phyloP scores from a whole-genome alignment of 1,140 invertebrate species.

The Leptopilina boulardi region DNA sequence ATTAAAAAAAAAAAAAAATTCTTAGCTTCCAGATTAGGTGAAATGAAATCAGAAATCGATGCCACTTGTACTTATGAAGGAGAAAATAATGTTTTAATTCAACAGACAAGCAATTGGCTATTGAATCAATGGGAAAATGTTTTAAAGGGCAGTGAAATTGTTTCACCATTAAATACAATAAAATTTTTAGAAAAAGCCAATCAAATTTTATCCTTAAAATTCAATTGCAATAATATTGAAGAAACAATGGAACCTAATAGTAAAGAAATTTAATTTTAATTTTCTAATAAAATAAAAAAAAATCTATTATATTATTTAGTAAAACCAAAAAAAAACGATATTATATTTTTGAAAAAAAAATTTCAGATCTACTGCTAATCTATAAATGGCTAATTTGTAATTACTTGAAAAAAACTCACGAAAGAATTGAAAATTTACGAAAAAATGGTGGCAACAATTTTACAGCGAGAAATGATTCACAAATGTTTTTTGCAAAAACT shows the following conservation, averaged over 20 bases:
- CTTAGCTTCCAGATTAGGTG: slow-evolving; percentile 43
- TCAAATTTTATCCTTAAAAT: slow-evolving; percentile 76
- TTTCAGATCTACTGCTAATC: slow-evolving; percentile 81
- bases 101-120: slow-evolving; percentile 95
- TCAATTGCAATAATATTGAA: slow-evolving; percentile 70
- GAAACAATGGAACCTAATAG: slow-evolving; percentile 76
- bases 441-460: slow-evolving; percentile 80
- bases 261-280: slow-evolving; percentile 69
- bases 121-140: slow-evolving; percentile 80
- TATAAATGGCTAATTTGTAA: slow-evolving; percentile 92
- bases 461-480: slow-evolving; percentile 85
- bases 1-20: background rate
- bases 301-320: too few species aligned
- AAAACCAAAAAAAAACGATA: too few species aligned
- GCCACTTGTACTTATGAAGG: slow-evolving; percentile 97
- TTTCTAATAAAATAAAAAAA: slow-evolving; percentile 56
- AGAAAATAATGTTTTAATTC: slow-evolving; percentile 95
- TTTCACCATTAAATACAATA: slow-evolving; percentile 81
- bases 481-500: slow-evolving; percentile 83
- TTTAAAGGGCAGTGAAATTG: slow-evolving; percentile 69
- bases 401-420: slow-evolving; percentile 83
- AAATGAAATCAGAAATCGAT: slow-evolving; percentile 90
- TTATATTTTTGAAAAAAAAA: background rate
- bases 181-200: slow-evolving; percentile 78
- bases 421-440: slow-evolving; percentile 78